Evolutionary conservation across 2,797 vertebrate genomes (phyloP).

Genomic region (Pantherophis vulpinus): DNA sequence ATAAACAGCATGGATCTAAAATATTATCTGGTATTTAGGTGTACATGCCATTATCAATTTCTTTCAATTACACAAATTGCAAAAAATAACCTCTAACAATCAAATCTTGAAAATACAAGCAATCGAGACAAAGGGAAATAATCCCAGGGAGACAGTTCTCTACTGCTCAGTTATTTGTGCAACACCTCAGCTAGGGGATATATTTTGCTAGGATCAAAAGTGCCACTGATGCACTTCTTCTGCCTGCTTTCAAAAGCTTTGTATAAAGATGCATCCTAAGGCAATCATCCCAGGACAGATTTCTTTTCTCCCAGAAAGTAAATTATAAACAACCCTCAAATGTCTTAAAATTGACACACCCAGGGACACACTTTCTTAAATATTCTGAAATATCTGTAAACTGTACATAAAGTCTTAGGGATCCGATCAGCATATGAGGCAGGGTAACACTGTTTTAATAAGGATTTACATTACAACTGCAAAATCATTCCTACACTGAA

Average conservation of each 20-base stretch:
- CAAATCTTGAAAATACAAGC: slow-evolving; percentile 47
- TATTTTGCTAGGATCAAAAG: neutral
- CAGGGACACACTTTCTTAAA: slow-evolving; percentile 16
- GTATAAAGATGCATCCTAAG: neutral
- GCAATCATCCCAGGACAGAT: slow-evolving; percentile 38
- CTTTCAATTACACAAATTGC: slow-evolving; percentile 48
- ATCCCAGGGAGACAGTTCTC: neutral
- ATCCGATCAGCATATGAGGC: slow-evolving; percentile 28
- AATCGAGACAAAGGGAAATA: slow-evolving; percentile 48
- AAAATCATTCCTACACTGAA: slow-evolving; percentile 32
- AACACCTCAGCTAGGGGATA: neutral
- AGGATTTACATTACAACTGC: slow-evolving; percentile 43
- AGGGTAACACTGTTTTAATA: slow-evolving; percentile 42
- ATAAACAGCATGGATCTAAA: neutral
- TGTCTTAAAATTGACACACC: slow-evolving; percentile 42
- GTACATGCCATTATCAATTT: slow-evolving; percentile 31
- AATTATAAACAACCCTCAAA: slow-evolving; percentile 39
- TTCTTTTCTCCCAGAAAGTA: slow-evolving; percentile 22
- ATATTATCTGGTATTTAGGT: neutral
- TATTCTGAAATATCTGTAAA: slow-evolving; percentile 50
- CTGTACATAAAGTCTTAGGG: slow-evolving; percentile 51
- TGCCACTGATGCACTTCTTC: neutral
- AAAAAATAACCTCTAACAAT: slow-evolving; percentile 47
- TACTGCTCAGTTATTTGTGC: neutral
- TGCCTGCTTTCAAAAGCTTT: neutral